Evolutionary conservation across 2,888 invertebrate species (phyloP), one percentile per base, ranked within the genome.

Genomic region (Tetanocera ferruginea): DNA sequence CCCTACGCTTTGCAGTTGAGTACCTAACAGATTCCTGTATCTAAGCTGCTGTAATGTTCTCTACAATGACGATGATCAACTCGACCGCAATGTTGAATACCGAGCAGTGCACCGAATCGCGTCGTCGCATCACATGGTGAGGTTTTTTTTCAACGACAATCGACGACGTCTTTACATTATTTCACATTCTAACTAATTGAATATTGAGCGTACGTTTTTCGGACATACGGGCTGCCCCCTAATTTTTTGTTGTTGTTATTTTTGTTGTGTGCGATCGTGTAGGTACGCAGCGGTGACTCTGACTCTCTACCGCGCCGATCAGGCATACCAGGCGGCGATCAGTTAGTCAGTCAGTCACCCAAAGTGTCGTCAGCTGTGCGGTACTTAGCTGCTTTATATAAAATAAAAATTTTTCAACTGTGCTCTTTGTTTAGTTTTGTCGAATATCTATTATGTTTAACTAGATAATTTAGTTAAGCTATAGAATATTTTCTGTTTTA

Each of bases 341-440:
- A 43, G 43, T 43, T 11, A 43, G 62, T 62, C 34, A 37, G 52
- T 55, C 66, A 75, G 66, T 75, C 75, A 55, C 55, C 55, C 55
- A 75, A 75, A 75, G 75, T 75, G 67, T 75, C 60, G 75, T 75
- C 75, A 55, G 67, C 75, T 75, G 75, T 66, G 75, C 37, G 67
- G 75, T 75, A 67, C 75, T 75, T 28, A 57, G 37, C 57, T 60
- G 2, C 14, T 43, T 43, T 60, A 19, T 25, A 25, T 6, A 28
- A 57, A 60, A 60, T n/a, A 4, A 19, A n/a, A 3, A 19, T 19
- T 8, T 25, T 60, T 60, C 25, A 25, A 11, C 1, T 60, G 28
- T 28, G 28, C 8, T n/a, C 17, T n/a, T 66, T 34, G 34, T 34
- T 67, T 67, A 1, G 37, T 37, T 9, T 60, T 28, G 60, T 31